phyloP scores from a whole-genome alignment of 2,113 vertebrate species.

The Vidua macroura region DNA sequence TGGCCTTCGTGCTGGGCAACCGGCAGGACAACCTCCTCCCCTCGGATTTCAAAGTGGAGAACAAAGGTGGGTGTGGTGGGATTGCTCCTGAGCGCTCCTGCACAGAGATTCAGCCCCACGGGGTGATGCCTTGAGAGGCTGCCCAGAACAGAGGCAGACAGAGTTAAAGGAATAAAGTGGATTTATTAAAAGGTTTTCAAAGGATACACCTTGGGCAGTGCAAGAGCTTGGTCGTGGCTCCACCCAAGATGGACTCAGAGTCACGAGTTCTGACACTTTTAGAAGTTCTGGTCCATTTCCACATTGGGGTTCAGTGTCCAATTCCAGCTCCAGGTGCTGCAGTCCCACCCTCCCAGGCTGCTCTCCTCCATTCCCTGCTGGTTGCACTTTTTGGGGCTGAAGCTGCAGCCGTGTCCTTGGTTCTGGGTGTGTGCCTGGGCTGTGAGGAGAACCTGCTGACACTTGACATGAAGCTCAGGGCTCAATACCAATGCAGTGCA shows the following conservation, averaged over 20 bases:
- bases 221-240: rapidly evolving
- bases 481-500: neutral
- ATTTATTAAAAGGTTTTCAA: neutral
- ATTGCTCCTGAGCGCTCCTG: rapidly evolving
- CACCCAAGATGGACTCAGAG: too few relatives aligned
- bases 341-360: neutral
- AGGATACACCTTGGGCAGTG: neutral
- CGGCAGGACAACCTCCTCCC: conserved; percentile 94
- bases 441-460: neutral
- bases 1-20: conserved; percentile 92
- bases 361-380: neutral
- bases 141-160: neutral
- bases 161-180: neutral
- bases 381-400: neutral
- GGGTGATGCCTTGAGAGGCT: neutral
- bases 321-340: neutral
- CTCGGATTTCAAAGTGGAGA: conserved; percentile 88
- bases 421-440: neutral
- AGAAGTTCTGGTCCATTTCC: neutral
- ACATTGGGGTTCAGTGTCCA: neutral
- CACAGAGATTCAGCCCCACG: rapidly evolving
- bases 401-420: neutral
- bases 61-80: conserved; percentile 73
- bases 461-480: neutral
- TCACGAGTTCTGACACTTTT: neutral